Percentiles rank a stretch among this genome's conserved stretches.
Conservation (phyloP, 2,888 invertebrate genomes). For the Dromius quadrimaculatus region DNA sequence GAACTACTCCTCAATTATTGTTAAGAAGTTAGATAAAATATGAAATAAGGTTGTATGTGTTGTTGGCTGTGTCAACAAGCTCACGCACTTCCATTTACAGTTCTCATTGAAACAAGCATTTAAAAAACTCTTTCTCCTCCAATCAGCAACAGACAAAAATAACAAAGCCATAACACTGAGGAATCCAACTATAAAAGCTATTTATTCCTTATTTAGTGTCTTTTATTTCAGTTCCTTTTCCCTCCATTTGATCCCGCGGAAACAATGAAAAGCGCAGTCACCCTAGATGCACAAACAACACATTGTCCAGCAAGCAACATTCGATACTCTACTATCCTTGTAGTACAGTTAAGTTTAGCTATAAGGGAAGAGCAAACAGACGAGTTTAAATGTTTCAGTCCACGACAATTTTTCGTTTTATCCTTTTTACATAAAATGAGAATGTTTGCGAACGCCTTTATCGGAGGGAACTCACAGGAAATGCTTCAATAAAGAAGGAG, state of each 20-base stretch:
- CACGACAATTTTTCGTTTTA: neutral
- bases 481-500: no score
- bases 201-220: no score
- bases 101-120: no score
- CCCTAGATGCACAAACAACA: conserved; percentile 18
- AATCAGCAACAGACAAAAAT: neutral
- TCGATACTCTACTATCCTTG: conserved; percentile 1
- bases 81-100: no score
- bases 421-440: neutral
- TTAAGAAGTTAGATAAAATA: no score
- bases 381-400: conserved; percentile 12
- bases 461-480: no score
- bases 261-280: conserved; percentile 28
- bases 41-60: no score
- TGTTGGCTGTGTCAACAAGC: no score
- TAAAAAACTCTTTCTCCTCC: no score
- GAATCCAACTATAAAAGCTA: conserved; percentile 1
- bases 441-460: conserved; percentile 15
- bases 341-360: neutral
- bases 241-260: conserved; percentile 2
- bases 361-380: conserved; percentile 16
- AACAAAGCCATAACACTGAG: conserved; percentile 5
- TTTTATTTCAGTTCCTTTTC: no score
- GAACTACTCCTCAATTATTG: no score
- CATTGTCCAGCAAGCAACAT: conserved; percentile 10